These are phyloP conservation scores for Ibycter americanus DNA, from an alignment of 2,797 vertebrate species.

Conservation along the genomic window DNA sequence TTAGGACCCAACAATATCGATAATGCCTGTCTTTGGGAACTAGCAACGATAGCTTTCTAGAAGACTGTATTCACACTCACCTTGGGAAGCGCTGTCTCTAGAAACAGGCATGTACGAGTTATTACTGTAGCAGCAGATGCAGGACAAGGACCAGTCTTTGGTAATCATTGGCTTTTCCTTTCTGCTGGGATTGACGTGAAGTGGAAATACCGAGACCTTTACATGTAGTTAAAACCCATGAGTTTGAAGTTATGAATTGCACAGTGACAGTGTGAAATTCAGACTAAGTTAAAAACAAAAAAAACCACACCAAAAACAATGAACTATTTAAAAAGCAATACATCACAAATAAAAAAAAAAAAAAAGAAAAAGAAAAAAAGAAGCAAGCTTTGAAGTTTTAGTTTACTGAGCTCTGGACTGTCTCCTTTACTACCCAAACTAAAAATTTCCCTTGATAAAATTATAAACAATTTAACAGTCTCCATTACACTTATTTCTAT, in stretches of 20 bases:
- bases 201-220: not conserved
- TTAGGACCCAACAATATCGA: not conserved
- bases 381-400: not conserved
- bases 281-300: not conserved
- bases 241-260: not conserved
- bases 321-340: not conserved
- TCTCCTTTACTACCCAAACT: not conserved
- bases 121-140: not conserved
- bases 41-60: not conserved
- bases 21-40: not conserved
- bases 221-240: not conserved
- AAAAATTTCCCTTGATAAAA: not conserved
- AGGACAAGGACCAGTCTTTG: not conserved
- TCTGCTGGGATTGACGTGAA: not conserved
- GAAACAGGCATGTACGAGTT: not conserved
- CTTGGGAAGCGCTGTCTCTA: not conserved
- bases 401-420: not conserved
- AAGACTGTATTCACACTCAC: not conserved
- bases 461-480: not conserved
- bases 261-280: not conserved
- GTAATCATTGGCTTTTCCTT: not conserved
- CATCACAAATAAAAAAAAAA: not conserved
- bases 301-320: not conserved
- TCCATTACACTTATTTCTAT: not conserved
- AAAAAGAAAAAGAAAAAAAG: too few relatives aligned